These are phyloP conservation scores for Calycopis cecrops DNA, from an alignment of 1,140 invertebrate genomes.

Conservation along the genomic window DNA sequence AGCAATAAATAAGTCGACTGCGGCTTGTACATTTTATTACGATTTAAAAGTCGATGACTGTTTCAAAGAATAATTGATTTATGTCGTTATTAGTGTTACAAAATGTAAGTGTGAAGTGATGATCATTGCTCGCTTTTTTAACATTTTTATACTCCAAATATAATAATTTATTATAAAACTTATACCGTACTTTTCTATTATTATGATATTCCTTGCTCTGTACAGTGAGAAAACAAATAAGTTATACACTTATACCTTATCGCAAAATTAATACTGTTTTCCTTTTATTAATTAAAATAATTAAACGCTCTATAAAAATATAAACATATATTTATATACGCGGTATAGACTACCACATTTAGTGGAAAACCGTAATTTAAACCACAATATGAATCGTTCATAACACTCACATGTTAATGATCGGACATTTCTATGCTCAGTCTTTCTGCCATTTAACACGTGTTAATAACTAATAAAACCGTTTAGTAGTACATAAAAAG, in stretches of 20 bases:
- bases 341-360: conserved; percentile 21
- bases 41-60: conserved; percentile 72
- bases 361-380: conserved; percentile 33
- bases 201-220: no score
- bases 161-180: no score
- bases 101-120: no score
- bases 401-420: conserved; percentile 62
- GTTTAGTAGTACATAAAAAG: conserved; percentile 73
- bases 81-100: conserved; percentile 33
- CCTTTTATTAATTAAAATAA: no score
- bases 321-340: neutral
- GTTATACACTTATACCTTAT: no score
- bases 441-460: conserved; percentile 64
- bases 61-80: conserved; percentile 72
- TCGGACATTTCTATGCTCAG: conserved; percentile 65
- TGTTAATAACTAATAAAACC: conserved; percentile 73
- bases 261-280: no score
- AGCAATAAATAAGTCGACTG: conserved; percentile 73
- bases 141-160: no score
- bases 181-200: no score
- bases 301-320: neutral
- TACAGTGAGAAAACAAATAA: no score
- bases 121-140: no score
- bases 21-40: conserved; percentile 73
- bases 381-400: conserved; percentile 38